phyloP scores from a whole-genome alignment of 2,113 vertebrate species.

The Zootoca vivipara region DNA sequence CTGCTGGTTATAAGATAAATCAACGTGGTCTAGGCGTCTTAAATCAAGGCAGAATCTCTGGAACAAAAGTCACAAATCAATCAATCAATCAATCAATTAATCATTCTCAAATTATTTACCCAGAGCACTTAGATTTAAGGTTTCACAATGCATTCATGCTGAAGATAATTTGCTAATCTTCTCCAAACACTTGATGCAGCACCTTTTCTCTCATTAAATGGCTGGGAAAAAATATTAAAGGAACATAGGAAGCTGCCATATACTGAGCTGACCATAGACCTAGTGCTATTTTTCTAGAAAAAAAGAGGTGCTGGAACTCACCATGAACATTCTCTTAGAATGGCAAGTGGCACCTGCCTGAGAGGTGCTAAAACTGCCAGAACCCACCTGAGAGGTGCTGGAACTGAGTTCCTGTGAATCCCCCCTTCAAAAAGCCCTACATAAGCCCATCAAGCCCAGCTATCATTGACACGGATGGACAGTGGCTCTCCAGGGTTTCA shows the following conservation, averaged over 20 bases:
- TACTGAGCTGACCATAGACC: too few species aligned
- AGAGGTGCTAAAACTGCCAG: too few species aligned
- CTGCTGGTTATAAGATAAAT: constrained; percentile 76
- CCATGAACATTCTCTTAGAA: too few species aligned
- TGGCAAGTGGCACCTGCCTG: too few species aligned
- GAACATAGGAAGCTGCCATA: too few species aligned
- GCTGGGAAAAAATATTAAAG: neutral
- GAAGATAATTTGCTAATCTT: constrained; percentile 7
- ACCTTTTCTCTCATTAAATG: neutral
- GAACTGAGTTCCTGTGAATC: too few species aligned
- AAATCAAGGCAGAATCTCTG: constrained; percentile 80
- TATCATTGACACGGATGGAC: too few species aligned
- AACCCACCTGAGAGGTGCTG: too few species aligned
- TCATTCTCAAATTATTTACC: neutral
- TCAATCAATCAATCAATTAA: neutral
- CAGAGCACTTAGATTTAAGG: neutral
- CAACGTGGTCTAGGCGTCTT: constrained; percentile 73
- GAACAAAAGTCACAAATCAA: constrained; percentile 18
- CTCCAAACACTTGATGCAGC: neutral
- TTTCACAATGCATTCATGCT: neutral
- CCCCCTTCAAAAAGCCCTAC: too few species aligned
- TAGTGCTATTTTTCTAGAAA: too few species aligned
- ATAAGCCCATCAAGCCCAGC: too few species aligned
- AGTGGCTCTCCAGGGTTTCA: neutral
- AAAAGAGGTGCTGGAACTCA: too few species aligned